Conservation (phyloP, 2,797 vertebrate genomes). For the Phaenicophaeus curvirostris region DNA sequence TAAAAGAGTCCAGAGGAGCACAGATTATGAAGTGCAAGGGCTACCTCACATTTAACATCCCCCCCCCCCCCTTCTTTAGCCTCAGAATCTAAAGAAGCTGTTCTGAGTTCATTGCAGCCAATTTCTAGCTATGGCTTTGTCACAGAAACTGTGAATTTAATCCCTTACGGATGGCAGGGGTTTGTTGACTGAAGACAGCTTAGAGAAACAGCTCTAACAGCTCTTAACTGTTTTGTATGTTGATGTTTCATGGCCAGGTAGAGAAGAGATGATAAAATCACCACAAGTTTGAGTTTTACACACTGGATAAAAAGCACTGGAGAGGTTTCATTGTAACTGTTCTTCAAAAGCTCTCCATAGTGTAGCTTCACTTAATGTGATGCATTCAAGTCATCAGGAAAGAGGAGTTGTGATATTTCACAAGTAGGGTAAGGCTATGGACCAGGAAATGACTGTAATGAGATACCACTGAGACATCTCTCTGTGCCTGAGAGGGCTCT, state of each 20-base stretch:
- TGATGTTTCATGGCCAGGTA: not conserved
- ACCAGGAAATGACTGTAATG: not conserved
- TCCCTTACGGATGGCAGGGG: not conserved
- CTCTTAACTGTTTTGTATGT: slow-evolving; percentile 2
- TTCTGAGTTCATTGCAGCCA: not conserved
- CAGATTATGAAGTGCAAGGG: not conserved
- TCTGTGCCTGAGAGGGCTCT: not conserved
- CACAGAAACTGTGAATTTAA: slow-evolving; percentile 12
- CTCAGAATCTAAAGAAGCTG: not conserved
- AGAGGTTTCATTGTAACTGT: slow-evolving; percentile 25
- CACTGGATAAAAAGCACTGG: slow-evolving; percentile 9
- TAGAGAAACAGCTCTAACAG: slow-evolving; percentile 52
- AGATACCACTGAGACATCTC: not conserved
- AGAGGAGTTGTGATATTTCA: slow-evolving; percentile 11
- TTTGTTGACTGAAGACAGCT: slow-evolving; percentile 42
- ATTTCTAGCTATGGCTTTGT: not conserved
- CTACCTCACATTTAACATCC: not conserved
- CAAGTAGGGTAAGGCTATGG: not conserved
- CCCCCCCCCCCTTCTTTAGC: not conserved
- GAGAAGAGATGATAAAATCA: not conserved
- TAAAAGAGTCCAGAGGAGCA: not conserved
- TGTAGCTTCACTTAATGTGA: not conserved
- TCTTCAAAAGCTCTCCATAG: slow-evolving; percentile 16
- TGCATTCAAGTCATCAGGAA: slow-evolving; percentile 18
- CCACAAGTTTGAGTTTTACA: slow-evolving; percentile 16